A percentile compares a stretch with the other conserved stretches of the same genome.
Conservation (phyloP, 2,888 invertebrate genomes). For the Himalopsyche anomala region DNA sequence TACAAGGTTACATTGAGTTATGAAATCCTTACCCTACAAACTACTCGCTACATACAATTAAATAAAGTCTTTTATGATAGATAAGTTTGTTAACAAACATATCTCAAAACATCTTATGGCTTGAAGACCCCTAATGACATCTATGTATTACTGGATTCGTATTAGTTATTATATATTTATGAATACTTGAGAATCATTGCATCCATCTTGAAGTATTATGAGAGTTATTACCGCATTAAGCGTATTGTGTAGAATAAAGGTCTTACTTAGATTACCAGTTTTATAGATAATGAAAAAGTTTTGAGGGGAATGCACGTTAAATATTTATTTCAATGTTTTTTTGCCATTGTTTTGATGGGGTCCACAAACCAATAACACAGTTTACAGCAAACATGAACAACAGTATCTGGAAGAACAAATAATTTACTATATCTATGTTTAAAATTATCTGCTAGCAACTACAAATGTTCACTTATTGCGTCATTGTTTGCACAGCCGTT, state of each 20-base stretch:
- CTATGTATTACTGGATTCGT: too few species aligned
- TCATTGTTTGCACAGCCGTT: conserved; percentile 65
- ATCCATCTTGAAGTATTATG: too few species aligned
- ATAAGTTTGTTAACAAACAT: background rate
- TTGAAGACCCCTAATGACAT: background rate
- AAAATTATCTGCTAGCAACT: conserved; percentile 19
- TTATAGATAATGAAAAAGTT: too few species aligned
- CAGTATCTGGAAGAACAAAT: background rate
- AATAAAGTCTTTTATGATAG: conserved; percentile 26
- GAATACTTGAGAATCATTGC: too few species aligned
- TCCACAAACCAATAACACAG: conserved; percentile 1
- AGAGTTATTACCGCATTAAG: too few species aligned
- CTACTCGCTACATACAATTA: conserved; percentile 14
- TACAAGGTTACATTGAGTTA: background rate
- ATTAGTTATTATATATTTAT: too few species aligned
- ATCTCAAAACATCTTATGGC: background rate
- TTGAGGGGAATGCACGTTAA: too few species aligned
- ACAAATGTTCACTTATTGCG: conserved; percentile 60
- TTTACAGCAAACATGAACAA: conserved; percentile 19
- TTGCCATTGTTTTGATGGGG: background rate
- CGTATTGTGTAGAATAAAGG: too few species aligned
- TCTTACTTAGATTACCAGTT: too few species aligned
- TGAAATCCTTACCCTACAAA: background rate
- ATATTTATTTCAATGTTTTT: too few species aligned
- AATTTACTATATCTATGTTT: background rate